A percentile compares a stretch with the other conserved stretches of the same genome.
These are phyloP conservation scores for Sturnira hondurensis DNA, from an alignment of 2,113 vertebrate species.

Conservation along the genomic window DNA sequence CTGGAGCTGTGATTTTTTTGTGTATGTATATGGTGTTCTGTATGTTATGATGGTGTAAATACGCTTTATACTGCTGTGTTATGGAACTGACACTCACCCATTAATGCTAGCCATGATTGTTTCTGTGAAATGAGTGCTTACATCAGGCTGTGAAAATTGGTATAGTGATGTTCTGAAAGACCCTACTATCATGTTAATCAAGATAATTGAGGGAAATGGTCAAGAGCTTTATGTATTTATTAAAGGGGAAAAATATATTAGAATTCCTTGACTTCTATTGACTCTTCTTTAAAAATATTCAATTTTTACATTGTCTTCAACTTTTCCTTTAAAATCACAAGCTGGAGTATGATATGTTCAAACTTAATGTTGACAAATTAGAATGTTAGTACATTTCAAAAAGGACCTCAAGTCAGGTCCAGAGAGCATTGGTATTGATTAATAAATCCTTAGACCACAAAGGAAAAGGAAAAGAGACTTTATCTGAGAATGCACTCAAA, in stretches of 20 bases:
- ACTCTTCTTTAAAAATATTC: constrained; percentile 49
- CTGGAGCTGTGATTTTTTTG: constrained; percentile 79
- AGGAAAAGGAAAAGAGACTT: constrained; percentile 25
- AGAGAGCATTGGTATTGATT: constrained; percentile 1
- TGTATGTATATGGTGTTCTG: constrained; percentile 81
- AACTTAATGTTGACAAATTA: neutral
- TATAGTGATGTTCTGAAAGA: constrained; percentile 78
- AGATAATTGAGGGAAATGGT: constrained; percentile 77
- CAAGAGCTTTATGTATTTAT: constrained; percentile 83
- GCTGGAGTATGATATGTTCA: neutral
- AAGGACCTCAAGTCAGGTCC: neutral
- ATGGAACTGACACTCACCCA: constrained; percentile 79
- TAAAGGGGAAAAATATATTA: constrained; percentile 78
- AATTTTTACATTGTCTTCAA: constrained; percentile 27
- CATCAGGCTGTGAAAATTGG: constrained; percentile 79
- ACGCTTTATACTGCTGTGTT: constrained; percentile 82
- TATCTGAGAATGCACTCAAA: constrained; percentile 36
- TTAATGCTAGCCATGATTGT: constrained; percentile 80
- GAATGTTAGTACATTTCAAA: constrained; percentile 52
- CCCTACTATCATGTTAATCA: constrained; percentile 78
- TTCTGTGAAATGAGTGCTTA: constrained; percentile 82
- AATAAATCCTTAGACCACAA: neutral
- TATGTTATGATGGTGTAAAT: constrained; percentile 85
- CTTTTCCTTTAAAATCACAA: constrained; percentile 41
- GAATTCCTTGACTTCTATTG: constrained; percentile 64